A percentile compares a stretch with the other conserved stretches of the same genome.
These are phyloP conservation scores for Oeneis ivallda DNA, from an alignment of 2,888 invertebrate genomes.

Conservation along the genomic window DNA sequence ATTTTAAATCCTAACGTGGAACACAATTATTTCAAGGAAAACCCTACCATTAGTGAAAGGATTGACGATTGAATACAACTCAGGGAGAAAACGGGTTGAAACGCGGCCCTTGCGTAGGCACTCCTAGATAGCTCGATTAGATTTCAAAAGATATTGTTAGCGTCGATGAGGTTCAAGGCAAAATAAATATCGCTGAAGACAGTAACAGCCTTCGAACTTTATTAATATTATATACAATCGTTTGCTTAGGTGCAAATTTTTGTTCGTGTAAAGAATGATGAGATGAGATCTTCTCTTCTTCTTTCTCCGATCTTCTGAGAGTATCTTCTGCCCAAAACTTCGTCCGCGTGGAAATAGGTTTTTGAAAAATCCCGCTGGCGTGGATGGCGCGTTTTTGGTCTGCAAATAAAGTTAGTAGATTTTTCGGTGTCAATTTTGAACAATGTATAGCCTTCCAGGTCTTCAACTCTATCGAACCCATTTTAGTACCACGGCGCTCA, in stretches of 20 bases:
- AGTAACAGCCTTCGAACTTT: conserved; percentile 12
- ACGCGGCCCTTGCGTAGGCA: conserved; percentile 20
- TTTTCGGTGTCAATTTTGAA: too few relatives aligned
- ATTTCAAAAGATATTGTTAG: conserved; percentile 47
- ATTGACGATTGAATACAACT: background rate
- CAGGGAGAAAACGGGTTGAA: background rate
- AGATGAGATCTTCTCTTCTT: too few relatives aligned
- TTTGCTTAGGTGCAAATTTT: background rate
- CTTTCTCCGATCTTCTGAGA: too few relatives aligned
- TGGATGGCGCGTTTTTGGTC: too few relatives aligned
- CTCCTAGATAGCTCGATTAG: conserved; percentile 49
- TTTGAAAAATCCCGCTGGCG: too few relatives aligned
- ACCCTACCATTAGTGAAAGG: background rate
- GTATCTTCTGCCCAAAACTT: too few relatives aligned
- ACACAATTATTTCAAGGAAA: background rate
- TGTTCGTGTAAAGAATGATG: too few relatives aligned
- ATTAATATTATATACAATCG: conserved; percentile 5
- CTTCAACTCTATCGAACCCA: too few relatives aligned
- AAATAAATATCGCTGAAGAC: conserved; percentile 26
- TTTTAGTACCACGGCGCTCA: too few relatives aligned
- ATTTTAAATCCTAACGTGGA: background rate
- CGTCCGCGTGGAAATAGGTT: too few relatives aligned
- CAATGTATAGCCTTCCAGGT: too few relatives aligned
- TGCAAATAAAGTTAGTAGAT: too few relatives aligned
- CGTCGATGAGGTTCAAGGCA: conserved; percentile 27